Evolutionary conservation across 37 sponge, comb jelly and placozoan species (phyloP).

Genomic region (Ianthella basta): DNA sequence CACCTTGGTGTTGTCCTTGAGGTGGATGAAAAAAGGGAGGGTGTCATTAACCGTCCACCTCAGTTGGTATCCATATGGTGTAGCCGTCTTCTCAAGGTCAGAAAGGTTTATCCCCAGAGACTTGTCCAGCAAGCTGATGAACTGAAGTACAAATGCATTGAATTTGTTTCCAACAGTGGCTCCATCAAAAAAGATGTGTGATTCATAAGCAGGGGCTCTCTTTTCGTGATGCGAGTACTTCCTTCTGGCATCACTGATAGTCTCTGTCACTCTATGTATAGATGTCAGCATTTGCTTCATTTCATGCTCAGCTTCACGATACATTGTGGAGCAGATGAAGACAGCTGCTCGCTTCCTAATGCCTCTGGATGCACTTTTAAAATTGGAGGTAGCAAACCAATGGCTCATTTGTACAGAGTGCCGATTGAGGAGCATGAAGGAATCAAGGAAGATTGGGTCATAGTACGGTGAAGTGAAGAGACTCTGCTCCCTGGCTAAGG

Average conservation of each 20-base stretch:
- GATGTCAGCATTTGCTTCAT: slow-evolving; percentile 83
- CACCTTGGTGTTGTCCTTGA: slow-evolving; percentile 78
- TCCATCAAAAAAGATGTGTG: slow-evolving; percentile 89
- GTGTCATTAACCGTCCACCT: slow-evolving; percentile 45
- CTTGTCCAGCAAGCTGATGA: slow-evolving; percentile 73
- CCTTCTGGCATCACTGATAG: slow-evolving; percentile 3
- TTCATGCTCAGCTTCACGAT: slow-evolving; percentile 68
- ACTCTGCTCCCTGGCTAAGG: slow-evolving; percentile 65
- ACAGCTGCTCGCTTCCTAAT: slow-evolving; percentile 34
- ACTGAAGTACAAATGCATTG: slow-evolving; percentile 66
- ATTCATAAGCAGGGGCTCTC: slow-evolving; percentile 40
- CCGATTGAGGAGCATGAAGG: slow-evolving; percentile 72
- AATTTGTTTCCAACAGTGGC: slow-evolving; percentile 64
- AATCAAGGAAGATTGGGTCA: slow-evolving; percentile 71
- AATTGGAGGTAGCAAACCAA: slow-evolving; percentile 6
- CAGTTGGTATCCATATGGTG: slow-evolving; percentile 78
- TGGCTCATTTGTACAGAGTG: slow-evolving; percentile 22
- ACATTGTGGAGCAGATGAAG: slow-evolving; percentile 93
- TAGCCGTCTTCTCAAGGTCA: slow-evolving; percentile 43
- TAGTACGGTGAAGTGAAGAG: slow-evolving; percentile 82
- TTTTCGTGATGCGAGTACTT: too few relatives aligned
- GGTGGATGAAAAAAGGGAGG: slow-evolving; percentile 74
- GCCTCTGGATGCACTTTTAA: neutral
- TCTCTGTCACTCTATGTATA: slow-evolving; percentile 61
- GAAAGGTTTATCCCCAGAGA: slow-evolving; percentile 47